Evolutionary conservation across 2,888 invertebrate genomes (phyloP).

Genomic region (Pachliopta kotzebuea): DNA sequence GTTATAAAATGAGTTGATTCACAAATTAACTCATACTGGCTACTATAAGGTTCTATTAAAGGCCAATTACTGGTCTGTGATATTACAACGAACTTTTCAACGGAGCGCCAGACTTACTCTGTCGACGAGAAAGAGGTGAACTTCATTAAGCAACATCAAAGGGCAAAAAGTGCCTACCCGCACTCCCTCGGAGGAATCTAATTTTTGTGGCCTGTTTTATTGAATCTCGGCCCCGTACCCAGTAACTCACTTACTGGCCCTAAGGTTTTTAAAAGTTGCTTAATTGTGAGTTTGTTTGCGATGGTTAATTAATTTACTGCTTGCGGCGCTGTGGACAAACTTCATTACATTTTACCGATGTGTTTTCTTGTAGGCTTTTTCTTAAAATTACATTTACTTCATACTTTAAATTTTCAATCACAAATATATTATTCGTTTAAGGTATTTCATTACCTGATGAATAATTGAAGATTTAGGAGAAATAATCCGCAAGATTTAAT

Average conservation of each 20-base stretch:
- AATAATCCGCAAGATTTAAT: too few relatives aligned
- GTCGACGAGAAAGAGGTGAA: slow-evolving; percentile 49
- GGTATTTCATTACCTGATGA: too few relatives aligned
- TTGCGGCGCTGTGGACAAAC: slow-evolving; percentile 3
- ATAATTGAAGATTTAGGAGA: too few relatives aligned
- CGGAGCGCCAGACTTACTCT: slow-evolving; percentile 3
- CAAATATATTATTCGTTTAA: too few relatives aligned
- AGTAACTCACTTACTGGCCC: slow-evolving; percentile 47
- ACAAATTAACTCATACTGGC: not conserved
- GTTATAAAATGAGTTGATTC: not conserved
- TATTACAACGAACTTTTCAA: slow-evolving; percentile 16
- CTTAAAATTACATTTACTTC: too few relatives aligned
- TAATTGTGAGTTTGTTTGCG: slow-evolving; percentile 42
- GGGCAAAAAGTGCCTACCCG: slow-evolving; percentile 48
- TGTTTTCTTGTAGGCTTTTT: not conserved
- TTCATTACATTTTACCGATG: slow-evolving; percentile 6
- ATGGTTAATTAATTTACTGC: slow-evolving; percentile 43
- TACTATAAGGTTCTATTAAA: not conserved
- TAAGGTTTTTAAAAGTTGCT: slow-evolving; percentile 58
- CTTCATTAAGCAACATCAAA: slow-evolving; percentile 61
- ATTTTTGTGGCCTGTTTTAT: slow-evolving; percentile 65
- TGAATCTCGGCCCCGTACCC: slow-evolving; percentile 40
- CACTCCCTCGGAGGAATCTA: slow-evolving; percentile 52
- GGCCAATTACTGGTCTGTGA: not conserved
- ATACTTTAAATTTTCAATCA: too few relatives aligned